Conservation (phyloP, 1,140 invertebrate genomes). For the Drosophila asahinai region DNA sequence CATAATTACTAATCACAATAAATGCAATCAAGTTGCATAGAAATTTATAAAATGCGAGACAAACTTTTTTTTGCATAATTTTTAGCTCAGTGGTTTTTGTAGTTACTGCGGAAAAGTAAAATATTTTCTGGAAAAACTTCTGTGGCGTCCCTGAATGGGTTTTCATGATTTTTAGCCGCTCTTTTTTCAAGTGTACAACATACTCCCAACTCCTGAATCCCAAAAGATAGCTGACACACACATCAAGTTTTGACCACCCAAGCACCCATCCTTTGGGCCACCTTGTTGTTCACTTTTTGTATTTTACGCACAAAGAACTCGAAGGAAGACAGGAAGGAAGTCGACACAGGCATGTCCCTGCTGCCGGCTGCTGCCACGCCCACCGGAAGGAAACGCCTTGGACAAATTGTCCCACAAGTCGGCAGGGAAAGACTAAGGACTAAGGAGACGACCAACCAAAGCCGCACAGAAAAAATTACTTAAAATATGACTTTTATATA, state of each 20-base stretch:
- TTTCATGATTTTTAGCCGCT: background rate
- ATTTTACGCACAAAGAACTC: slow-evolving; percentile 50
- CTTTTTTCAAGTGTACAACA: slow-evolving; percentile 8
- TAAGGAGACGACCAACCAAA: slow-evolving; percentile 3
- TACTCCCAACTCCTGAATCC: background rate
- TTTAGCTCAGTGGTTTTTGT: too few relatives aligned
- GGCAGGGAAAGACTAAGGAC: slow-evolving; percentile 11
- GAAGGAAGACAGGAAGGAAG: slow-evolving; percentile 68
- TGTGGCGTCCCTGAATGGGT: background rate
- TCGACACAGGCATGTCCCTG: slow-evolving; percentile 64
- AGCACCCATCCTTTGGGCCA: slow-evolving; percentile 13
- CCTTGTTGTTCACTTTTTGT: slow-evolving; percentile 34
- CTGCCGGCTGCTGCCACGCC: slow-evolving; percentile 37
- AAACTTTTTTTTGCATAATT: too few relatives aligned
- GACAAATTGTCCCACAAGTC: slow-evolving; percentile 68
- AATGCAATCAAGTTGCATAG: too few relatives aligned
- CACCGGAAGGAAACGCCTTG: slow-evolving; percentile 69
- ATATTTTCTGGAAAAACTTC: too few relatives aligned
- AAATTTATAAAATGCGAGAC: too few relatives aligned
- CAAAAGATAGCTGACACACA: slow-evolving; percentile 33
- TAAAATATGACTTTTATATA: slow-evolving; percentile 48
- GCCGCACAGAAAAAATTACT: slow-evolving; percentile 39
- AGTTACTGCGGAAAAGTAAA: too few relatives aligned
- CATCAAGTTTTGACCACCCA: slow-evolving; percentile 38
- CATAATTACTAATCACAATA: too few relatives aligned